phyloP scores from a whole-genome alignment of 2,888 invertebrate species.

The Cataglyphis cursor region DNA sequence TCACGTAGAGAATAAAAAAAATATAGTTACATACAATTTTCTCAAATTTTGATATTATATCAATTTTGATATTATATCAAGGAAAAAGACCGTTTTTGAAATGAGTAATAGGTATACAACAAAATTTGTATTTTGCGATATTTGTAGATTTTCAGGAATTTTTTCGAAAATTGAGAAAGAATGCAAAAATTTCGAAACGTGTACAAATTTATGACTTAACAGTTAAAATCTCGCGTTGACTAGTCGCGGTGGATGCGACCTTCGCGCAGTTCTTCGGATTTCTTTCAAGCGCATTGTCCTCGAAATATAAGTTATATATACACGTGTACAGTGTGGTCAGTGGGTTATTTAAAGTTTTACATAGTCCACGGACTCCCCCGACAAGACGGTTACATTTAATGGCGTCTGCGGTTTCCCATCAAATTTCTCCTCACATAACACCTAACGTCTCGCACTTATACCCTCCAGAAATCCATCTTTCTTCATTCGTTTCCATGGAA shows the following conservation, averaged over 20 bases:
- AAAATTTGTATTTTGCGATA: neutral
- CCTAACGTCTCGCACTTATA: slow-evolving; percentile 70
- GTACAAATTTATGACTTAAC: slow-evolving; percentile 8
- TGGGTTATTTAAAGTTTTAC: slow-evolving; percentile 81
- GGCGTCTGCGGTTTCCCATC: slow-evolving; percentile 83
- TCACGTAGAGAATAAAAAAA: too few species aligned
- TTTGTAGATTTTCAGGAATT: neutral
- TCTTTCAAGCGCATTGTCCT: slow-evolving; percentile 71
- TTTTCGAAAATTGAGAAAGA: neutral
- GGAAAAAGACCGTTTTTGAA: neutral
- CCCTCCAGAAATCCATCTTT: slow-evolving; percentile 31
- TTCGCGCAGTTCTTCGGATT: slow-evolving; percentile 38
- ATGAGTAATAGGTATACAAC: neutral
- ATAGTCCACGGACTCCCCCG: slow-evolving; percentile 57
- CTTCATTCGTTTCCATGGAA: slow-evolving; percentile 26
- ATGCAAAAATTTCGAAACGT: neutral
- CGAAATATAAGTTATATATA: slow-evolving; percentile 60
- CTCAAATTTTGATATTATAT: neutral
- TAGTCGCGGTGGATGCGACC: slow-evolving; percentile 57
- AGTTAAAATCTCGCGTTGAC: slow-evolving; percentile 19
- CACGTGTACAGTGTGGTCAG: slow-evolving; percentile 75
- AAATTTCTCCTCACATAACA: slow-evolving; percentile 70
- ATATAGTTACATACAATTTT: neutral
- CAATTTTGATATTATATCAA: neutral
- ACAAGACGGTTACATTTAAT: slow-evolving; percentile 76